phyloP scores from a whole-genome alignment of 2,888 invertebrate genomes.

The Drosophila birchii region DNA sequence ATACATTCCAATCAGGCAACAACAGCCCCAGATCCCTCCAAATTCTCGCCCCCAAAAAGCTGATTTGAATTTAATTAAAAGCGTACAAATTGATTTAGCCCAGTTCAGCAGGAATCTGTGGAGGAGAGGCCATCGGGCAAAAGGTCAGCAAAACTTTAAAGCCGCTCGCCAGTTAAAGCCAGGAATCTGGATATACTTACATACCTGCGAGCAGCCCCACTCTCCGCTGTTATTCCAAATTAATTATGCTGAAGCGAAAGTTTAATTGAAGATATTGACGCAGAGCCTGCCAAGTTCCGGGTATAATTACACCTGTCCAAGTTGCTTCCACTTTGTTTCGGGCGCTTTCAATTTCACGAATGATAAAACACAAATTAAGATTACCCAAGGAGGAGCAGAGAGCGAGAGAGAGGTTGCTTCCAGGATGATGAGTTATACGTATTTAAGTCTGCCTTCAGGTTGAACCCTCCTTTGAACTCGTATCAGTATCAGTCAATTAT shows the following conservation, averaged over 20 bases:
- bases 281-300: constrained; percentile 26
- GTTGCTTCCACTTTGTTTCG: constrained; percentile 55
- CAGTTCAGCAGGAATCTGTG: constrained; percentile 39
- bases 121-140: constrained; percentile 48
- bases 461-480: constrained; percentile 22
- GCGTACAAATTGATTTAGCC: constrained; percentile 71
- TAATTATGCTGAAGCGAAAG: constrained; percentile 73
- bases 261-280: constrained; percentile 71
- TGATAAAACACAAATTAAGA: constrained; percentile 73
- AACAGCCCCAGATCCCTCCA: constrained; percentile 1
- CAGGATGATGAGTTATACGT: constrained; percentile 21
- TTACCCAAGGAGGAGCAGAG: constrained; percentile 25
- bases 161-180: constrained; percentile 35
- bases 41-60: constrained; percentile 38
- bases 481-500: constrained; percentile 51
- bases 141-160: constrained; percentile 49
- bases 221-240: constrained; percentile 48
- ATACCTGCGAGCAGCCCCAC: constrained; percentile 3
- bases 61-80: constrained; percentile 77
- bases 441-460: constrained; percentile 31
- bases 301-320: constrained; percentile 76
- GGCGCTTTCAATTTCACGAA: constrained; percentile 71
- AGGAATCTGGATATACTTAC: constrained; percentile 1
- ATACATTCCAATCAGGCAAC: constrained; percentile 21
- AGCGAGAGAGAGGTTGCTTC: background rate